Evolutionary conservation across 2,113 vertebrate genomes (phyloP).

Genomic region (Peromyscus polionotus): DNA sequence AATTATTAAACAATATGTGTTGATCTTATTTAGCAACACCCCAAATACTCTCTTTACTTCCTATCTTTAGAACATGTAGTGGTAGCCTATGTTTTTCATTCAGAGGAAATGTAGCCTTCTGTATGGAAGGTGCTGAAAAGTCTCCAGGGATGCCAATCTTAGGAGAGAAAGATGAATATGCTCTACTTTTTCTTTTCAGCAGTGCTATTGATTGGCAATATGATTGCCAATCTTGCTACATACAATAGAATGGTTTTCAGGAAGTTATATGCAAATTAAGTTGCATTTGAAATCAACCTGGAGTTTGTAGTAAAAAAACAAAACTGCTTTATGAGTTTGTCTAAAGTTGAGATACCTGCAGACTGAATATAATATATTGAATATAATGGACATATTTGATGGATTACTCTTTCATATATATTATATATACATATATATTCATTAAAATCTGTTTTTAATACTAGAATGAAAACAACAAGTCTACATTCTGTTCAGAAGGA

Average conservation of each 20-base stretch:
- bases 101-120: not conserved
- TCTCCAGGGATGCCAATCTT: not conserved
- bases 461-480: slow-evolving; percentile 30
- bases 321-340: not conserved
- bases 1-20: slow-evolving; percentile 43
- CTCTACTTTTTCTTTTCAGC: not conserved
- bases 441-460: slow-evolving; percentile 36
- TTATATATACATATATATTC: not conserved
- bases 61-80: not conserved
- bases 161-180: slow-evolving; percentile 35
- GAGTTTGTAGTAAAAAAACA: not conserved
- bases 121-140: not conserved
- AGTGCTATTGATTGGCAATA: not conserved
- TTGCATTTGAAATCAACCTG: slow-evolving; percentile 21
- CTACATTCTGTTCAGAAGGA: slow-evolving; percentile 29
- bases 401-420: slow-evolving; percentile 20
- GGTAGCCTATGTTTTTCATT: not conserved
- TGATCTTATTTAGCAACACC: slow-evolving; percentile 8
- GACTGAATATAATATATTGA: too few species aligned
- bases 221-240: slow-evolving; percentile 24
- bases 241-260: not conserved
- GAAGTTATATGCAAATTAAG: slow-evolving; percentile 50
- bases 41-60: not conserved
- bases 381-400: slow-evolving; percentile 10
- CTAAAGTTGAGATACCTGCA: not conserved